Percentiles rank a stretch among this genome's conserved stretches.
Conservation (phyloP, 1,140 invertebrate species). For the Drosophila parabipectinata region DNA sequence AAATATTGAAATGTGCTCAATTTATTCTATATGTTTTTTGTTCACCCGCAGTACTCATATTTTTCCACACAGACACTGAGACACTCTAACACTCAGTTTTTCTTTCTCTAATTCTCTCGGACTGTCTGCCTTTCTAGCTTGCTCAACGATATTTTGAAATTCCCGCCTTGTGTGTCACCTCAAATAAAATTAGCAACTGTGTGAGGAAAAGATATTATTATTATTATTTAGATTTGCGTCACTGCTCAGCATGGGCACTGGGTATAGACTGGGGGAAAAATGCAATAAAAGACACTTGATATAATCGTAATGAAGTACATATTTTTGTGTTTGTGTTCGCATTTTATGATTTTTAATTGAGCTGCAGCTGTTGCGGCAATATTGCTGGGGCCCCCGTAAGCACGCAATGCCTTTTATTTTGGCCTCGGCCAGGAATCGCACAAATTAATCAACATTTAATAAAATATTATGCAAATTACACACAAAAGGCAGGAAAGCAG, state of each 20-base stretch:
- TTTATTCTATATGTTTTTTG: constrained; percentile 15
- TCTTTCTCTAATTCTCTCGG: background rate
- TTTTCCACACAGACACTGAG: constrained; percentile 36
- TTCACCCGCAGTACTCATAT: constrained; percentile 56
- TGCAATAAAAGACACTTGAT: constrained; percentile 51
- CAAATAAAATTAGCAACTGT: constrained; percentile 80
- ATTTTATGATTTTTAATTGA: constrained; percentile 75
- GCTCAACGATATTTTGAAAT: constrained; percentile 51
- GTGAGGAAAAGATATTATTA: constrained; percentile 59
- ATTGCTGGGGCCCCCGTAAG: constrained; percentile 50
- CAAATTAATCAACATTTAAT: constrained; percentile 81
- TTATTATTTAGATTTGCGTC: constrained; percentile 76
- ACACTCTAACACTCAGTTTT: constrained; percentile 10
- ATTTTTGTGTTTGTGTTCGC: constrained; percentile 54
- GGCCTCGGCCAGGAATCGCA: constrained; percentile 41
- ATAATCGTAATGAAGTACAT: constrained; percentile 41
- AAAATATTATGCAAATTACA: constrained; percentile 74
- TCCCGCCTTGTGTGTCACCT: constrained; percentile 80
- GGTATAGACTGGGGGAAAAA: constrained; percentile 17
- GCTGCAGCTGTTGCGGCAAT: constrained; percentile 60
- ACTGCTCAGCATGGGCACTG: constrained; percentile 9
- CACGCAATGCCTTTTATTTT: constrained; percentile 50
- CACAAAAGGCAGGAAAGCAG: constrained; percentile 45
- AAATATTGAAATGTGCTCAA: constrained; percentile 73
- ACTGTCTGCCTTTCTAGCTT: constrained; percentile 14